Conservation (phyloP, 2,888 invertebrate genomes). For the Portevinia maculata region DNA sequence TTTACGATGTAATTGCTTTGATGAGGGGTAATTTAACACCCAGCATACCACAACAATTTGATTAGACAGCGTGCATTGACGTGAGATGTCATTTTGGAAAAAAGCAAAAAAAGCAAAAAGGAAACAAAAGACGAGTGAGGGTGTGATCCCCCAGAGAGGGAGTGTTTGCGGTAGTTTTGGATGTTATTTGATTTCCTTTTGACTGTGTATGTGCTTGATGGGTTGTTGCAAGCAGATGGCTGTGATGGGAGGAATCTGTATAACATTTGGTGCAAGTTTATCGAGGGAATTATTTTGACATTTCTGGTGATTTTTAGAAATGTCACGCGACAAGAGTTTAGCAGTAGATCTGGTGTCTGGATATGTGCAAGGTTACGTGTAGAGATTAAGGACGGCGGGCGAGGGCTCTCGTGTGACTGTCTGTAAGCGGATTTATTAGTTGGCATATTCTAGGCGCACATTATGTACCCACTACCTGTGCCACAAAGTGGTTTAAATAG, state of each 20-base stretch:
- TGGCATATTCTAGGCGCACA: too few relatives aligned
- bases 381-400: too few relatives aligned
- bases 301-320: slow-evolving; percentile 24
- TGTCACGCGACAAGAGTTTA: slow-evolving; percentile 1
- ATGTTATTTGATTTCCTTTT: slow-evolving; percentile 55
- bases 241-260: slow-evolving; percentile 30
- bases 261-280: slow-evolving; percentile 32
- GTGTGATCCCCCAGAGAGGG: neutral
- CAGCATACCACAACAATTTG: slow-evolving; percentile 67
- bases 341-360: neutral
- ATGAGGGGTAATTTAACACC: slow-evolving; percentile 73
- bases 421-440: too few relatives aligned
- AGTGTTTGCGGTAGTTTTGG: slow-evolving; percentile 17
- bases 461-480: too few relatives aligned
- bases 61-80: slow-evolving; percentile 64
- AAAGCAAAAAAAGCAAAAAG: too few relatives aligned
- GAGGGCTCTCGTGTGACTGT: too few relatives aligned
- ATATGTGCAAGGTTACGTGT: too few relatives aligned
- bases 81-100: slow-evolving; percentile 47
- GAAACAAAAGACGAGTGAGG: neutral
- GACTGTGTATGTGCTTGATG: slow-evolving; percentile 26
- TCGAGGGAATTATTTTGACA: slow-evolving; percentile 2
- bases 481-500: too few relatives aligned
- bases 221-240: slow-evolving; percentile 51
- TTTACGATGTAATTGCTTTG: slow-evolving; percentile 65